Evolutionary conservation across 2,113 vertebrate genomes (phyloP).

Genomic region (Coptodon bakossiorum): DNA sequence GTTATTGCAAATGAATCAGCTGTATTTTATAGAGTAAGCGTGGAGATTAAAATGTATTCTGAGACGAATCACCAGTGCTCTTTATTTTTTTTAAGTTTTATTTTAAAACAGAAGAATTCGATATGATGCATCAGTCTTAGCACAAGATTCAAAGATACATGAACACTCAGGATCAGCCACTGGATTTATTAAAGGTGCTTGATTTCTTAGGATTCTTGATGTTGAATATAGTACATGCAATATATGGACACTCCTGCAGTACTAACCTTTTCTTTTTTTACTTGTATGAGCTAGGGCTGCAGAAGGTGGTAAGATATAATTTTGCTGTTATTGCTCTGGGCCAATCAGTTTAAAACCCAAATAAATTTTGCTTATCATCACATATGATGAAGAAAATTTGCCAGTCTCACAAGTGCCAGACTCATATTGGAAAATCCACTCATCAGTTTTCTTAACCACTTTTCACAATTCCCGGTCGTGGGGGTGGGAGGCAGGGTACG

Average conservation of each 20-base stretch:
- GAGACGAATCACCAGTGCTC: constrained; percentile 14
- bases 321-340: background rate
- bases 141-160: background rate
- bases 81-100: background rate
- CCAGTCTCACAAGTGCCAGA: background rate
- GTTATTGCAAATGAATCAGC: constrained; percentile 68
- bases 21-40: constrained; percentile 70
- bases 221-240: background rate
- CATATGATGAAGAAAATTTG: background rate
- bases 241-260: background rate
- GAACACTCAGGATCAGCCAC: background rate
- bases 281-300: background rate
- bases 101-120: constrained; percentile 9
- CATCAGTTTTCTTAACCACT: background rate
- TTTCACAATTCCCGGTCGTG: background rate
- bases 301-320: background rate
- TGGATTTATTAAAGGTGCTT: background rate
- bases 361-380: background rate
- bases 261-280: background rate
- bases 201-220: background rate
- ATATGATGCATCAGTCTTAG: background rate
- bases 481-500: background rate
- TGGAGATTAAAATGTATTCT: constrained; percentile 69
- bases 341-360: background rate
- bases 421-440: background rate